Evolutionary conservation across 1,140 invertebrate genomes (phyloP).

Genomic region (Steinernema feltiae): DNA sequence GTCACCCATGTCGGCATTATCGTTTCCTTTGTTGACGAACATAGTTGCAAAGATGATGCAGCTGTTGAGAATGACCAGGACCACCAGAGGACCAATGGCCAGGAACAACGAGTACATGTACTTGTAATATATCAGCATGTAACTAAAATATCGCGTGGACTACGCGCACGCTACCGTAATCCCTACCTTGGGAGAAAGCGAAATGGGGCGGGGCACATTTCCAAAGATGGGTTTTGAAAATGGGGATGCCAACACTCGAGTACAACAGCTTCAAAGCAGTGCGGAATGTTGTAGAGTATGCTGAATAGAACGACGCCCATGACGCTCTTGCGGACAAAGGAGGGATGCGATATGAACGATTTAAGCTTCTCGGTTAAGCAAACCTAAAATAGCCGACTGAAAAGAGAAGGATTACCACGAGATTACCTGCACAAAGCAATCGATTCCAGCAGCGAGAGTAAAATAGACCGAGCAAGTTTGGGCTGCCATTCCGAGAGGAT

Average conservation of each 20-base stretch:
- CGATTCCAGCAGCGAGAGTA: constrained; percentile 50
- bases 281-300: constrained; percentile 55
- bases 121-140: constrained; percentile 51
- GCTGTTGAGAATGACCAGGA: constrained; percentile 48
- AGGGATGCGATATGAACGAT: constrained; percentile 25
- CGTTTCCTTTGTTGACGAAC: constrained; percentile 35
- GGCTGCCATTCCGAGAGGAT: constrained; percentile 54
- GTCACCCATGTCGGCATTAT: constrained; percentile 36
- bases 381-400: constrained; percentile 36
- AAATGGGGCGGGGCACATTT: constrained; percentile 56
- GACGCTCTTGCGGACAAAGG: constrained; percentile 27
- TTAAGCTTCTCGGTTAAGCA: constrained; percentile 39
- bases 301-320: constrained; percentile 43
- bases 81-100: constrained; percentile 49
- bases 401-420: no score
- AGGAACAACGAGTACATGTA: constrained; percentile 56
- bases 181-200: constrained; percentile 42
- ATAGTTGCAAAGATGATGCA: constrained; percentile 49
- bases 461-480: constrained; percentile 58
- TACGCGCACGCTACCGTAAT: background rate
- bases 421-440: constrained; percentile 57
- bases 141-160: constrained; percentile 37
- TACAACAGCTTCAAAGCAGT: constrained; percentile 53
- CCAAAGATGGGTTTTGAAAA: constrained; percentile 43
- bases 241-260: constrained; percentile 52